These are phyloP conservation scores for Chaetops frenatus DNA, from an alignment of 2,113 vertebrate genomes.

Conservation along the genomic window DNA sequence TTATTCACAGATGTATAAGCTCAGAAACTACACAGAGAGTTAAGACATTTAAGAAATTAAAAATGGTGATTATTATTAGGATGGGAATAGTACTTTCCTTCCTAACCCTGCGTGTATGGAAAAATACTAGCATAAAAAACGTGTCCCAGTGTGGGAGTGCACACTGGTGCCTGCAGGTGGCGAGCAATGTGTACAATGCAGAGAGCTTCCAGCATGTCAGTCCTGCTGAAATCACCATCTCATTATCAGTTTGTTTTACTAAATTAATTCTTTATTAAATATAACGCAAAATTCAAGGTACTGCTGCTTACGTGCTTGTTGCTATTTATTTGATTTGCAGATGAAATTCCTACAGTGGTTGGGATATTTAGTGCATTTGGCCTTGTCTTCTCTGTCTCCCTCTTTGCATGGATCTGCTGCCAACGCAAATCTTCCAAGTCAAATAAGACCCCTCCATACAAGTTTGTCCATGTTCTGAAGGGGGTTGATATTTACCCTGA, in stretches of 20 bases:
- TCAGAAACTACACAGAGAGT: not conserved
- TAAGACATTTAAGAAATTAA: not conserved
- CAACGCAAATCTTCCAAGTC: conserved; percentile 93
- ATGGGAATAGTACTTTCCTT: not conserved
- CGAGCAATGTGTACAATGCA: not conserved
- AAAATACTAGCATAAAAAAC: not conserved
- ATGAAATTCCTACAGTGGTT: conserved; percentile 88
- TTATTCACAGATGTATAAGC: not conserved
- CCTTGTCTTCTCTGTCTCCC: conserved; percentile 91
- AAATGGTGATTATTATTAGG: not conserved
- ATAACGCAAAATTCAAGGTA: not conserved
- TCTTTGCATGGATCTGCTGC: conserved; percentile 98
- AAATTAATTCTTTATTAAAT: not conserved
- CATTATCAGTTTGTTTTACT: not conserved
- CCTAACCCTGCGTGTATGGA: not conserved
- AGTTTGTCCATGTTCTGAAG: conserved; percentile 98
- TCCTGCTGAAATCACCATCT: not conserved
- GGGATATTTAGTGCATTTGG: conserved; percentile 93
- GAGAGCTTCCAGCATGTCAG: not conserved
- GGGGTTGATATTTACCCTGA: conserved; percentile 97
- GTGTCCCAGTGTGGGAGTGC: not conserved
- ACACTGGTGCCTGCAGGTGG: conserved; percentile 25
- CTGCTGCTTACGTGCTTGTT: conserved; percentile 33
- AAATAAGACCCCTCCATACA: conserved; percentile 92
- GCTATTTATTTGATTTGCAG: conserved; percentile 73